Conservation (phyloP, 2,113 vertebrate species). For the rabbit (Oryctolagus cuniculus) region mOryCun1.1 NC_091441.1:6190501-6191000, state of each 20-base stretch:
- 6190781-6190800: not conserved
- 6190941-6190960: no score
- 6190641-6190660: constrained; percentile 48
- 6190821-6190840: not conserved
- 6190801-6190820: not conserved
- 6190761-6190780: not conserved
- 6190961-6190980: no score
- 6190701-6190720: not conserved
- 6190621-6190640: not conserved
- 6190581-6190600: constrained; percentile 65
- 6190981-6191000: not conserved
- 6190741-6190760: constrained; percentile 54
- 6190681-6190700: constrained; percentile 23
- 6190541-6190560: constrained; percentile 62
- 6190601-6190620: not conserved
- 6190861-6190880: no score
- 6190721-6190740: not conserved
- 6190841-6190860: not conserved
- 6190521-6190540: constrained; percentile 32
- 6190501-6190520: not conserved
- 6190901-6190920: no score
- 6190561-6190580: constrained; percentile 56
- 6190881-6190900: no score
- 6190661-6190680: not conserved
- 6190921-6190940: no score